A percentile compares a stretch with the other conserved stretches of the same genome.
phyloP scores from a whole-genome alignment of 2,113 vertebrate species.

The Fregetta grallaria region DNA sequence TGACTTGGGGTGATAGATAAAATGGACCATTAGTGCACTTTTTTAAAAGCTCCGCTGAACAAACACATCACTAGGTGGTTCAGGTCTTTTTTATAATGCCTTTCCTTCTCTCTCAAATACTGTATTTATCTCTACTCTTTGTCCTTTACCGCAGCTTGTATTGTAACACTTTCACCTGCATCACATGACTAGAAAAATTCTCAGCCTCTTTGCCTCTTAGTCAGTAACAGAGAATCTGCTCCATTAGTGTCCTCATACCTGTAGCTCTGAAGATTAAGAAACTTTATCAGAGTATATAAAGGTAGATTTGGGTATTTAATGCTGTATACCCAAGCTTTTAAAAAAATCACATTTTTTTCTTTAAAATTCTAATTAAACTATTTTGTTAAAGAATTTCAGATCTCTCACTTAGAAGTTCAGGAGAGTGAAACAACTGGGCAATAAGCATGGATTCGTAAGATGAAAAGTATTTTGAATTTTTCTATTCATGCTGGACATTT shows the following conservation, averaged over 20 bases:
- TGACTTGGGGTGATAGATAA: conserved; percentile 29
- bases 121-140: conserved; percentile 4
- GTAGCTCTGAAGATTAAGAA: not conserved
- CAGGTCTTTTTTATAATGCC: not conserved
- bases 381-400: not conserved
- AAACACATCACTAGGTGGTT: conserved; percentile 14
- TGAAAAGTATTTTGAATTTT: not conserved
- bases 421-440: not conserved
- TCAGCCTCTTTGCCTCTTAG: not conserved
- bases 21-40: conserved; percentile 32
- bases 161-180: conserved; percentile 10
- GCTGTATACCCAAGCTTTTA: not conserved
- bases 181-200: not conserved
- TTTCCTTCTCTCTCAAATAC: conserved; percentile 15
- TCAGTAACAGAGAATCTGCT: not conserved
- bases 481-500: not conserved
- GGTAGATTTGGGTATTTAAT: not conserved
- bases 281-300: not conserved
- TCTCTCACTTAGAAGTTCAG: not conserved
- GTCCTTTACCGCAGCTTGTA: not conserved
- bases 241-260: not conserved
- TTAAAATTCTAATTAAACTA: not conserved
- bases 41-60: conserved; percentile 33
- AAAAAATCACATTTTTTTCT: not conserved
- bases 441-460: not conserved